Conservation (phyloP, 2,888 invertebrate genomes). For the Catocala nupta region DNA sequence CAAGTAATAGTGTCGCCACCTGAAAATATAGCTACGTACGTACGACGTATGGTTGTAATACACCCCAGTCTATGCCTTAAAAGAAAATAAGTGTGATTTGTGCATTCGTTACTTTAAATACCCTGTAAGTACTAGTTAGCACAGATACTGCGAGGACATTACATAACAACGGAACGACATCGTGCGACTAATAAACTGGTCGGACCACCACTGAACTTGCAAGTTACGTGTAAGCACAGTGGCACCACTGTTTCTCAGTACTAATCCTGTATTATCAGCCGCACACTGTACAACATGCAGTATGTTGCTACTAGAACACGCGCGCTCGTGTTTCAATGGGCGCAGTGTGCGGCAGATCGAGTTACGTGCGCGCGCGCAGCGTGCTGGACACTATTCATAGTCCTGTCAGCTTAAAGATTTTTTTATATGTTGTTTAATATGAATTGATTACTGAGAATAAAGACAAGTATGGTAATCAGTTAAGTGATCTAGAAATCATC, state of each 20-base stretch:
- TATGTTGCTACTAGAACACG: constrained; percentile 24
- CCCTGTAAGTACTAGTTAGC: too few relatives aligned
- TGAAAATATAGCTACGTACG: too few relatives aligned
- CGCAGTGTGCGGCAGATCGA: constrained; percentile 48
- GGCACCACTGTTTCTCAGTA: constrained; percentile 34
- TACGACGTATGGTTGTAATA: too few relatives aligned
- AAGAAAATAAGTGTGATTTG: too few relatives aligned
- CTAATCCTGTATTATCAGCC: constrained; percentile 28
- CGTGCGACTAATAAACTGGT: constrained; percentile 2
- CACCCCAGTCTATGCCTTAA: too few relatives aligned
- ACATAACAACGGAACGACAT: background rate
- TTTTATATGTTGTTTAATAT: too few relatives aligned
- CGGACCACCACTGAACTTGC: constrained; percentile 10
- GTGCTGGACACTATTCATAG: constrained; percentile 47
- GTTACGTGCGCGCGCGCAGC: constrained; percentile 55
- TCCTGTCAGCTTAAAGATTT: constrained; percentile 4
- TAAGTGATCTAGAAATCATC: too few relatives aligned
- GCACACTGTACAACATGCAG: constrained; percentile 6
- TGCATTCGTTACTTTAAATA: too few relatives aligned
- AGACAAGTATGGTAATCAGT: too few relatives aligned
- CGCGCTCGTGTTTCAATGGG: constrained; percentile 40
- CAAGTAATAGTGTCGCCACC: too few relatives aligned
- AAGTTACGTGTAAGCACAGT: constrained; percentile 22
- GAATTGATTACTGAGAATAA: too few relatives aligned
- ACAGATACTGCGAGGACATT: background rate